Evolutionary conservation across 2,888 invertebrate species (phyloP).

Genomic region (Scaptomyza caliginosa): DNA sequence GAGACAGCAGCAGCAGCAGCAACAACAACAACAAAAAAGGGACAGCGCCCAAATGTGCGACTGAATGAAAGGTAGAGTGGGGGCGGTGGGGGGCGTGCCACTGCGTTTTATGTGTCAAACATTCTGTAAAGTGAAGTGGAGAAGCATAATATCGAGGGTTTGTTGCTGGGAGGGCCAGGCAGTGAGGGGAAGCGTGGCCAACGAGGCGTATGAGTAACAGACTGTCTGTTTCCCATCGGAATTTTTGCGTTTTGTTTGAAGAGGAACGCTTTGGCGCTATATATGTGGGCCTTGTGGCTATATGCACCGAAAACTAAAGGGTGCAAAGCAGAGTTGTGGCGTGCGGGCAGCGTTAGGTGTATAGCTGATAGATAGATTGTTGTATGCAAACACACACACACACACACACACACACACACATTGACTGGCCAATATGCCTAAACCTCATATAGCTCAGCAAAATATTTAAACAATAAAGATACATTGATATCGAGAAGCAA

Average conservation of each 20-base stretch:
- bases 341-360: neutral
- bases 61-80: neutral
- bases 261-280: conserved; percentile 16
- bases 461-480: neutral
- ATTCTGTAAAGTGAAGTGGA: conserved; percentile 57
- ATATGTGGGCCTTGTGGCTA: conserved; percentile 3
- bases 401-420: neutral
- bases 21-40: conserved; percentile 18
- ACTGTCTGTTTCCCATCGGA: conserved; percentile 61
- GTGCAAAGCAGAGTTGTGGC: neutral
- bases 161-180: neutral
- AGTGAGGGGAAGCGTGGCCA: neutral
- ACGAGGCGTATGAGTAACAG: conserved; percentile 38
- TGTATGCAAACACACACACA: conserved; percentile 13
- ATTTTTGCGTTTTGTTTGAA: conserved; percentile 60
- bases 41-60: conserved; percentile 17
- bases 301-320: neutral
- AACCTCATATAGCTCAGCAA: neutral
- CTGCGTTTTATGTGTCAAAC: conserved; percentile 74
- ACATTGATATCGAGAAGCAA: neutral
- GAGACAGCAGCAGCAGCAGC: conserved; percentile 32
- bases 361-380: conserved; percentile 27
- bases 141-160: neutral
- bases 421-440: neutral
- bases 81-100: conserved; percentile 23